Conservation (phyloP, 2,113 vertebrate species). For the Serilophus lunatus region DNA sequence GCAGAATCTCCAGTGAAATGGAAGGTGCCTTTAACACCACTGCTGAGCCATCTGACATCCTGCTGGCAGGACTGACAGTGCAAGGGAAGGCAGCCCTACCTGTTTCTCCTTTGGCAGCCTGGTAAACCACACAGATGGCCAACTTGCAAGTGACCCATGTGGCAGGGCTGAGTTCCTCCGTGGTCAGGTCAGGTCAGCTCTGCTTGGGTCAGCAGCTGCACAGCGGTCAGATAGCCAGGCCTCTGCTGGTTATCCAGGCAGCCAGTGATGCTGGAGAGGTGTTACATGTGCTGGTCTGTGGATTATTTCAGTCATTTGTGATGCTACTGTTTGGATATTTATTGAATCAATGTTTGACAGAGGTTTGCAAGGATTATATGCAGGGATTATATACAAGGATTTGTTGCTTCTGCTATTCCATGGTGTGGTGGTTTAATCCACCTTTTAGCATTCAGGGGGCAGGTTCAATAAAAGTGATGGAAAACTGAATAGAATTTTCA, state of each 20-base stretch:
- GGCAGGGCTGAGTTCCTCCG: neutral
- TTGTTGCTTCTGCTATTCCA: neutral
- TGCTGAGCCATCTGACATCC: neutral
- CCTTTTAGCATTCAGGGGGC: no score
- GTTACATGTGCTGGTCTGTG: neutral
- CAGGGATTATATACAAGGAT: neutral
- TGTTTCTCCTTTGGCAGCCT: neutral
- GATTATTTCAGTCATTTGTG: neutral
- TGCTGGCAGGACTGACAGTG: neutral
- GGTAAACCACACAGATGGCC: neutral
- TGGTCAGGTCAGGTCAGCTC: neutral
- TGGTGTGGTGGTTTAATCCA: no score
- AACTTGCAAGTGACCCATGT: fast-evolving
- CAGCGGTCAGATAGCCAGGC: neutral
- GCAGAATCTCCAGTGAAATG: neutral
- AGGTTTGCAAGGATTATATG: neutral
- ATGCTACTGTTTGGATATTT: neutral
- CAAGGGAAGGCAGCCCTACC: neutral
- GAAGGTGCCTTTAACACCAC: neutral
- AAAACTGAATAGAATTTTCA: no score
- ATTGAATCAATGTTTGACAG: neutral
- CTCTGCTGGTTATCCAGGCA: neutral
- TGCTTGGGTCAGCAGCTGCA: neutral
- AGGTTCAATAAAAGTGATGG: no score
- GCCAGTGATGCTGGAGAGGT: neutral